These are phyloP conservation scores for Drosophila mauritiana DNA, from an alignment of 1,140 invertebrate genomes.

Conservation along the genomic window DNA sequence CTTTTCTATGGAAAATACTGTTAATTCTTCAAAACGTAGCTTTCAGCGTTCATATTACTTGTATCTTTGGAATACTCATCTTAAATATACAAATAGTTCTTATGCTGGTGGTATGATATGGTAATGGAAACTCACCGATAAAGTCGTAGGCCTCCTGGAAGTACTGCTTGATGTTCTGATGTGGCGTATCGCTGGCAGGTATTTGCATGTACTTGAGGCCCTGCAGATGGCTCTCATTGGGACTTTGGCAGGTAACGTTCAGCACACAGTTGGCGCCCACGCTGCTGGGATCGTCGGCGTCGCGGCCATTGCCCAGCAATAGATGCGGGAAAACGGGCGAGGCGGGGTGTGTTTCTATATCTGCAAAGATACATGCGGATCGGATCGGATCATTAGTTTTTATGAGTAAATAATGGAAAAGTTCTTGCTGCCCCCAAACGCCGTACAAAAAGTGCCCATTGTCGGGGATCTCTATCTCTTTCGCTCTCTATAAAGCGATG, in stretches of 20 bases:
- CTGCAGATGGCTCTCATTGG: conserved; percentile 88
- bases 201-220: conserved; percentile 93
- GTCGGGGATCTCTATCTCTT: conserved; percentile 30
- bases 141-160: conserved; percentile 96
- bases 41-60: too few relatives aligned
- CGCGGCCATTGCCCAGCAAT: conserved; percentile 93
- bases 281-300: conserved; percentile 90
- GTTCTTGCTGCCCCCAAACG: conserved; percentile 26
- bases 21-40: not conserved
- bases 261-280: conserved; percentile 92
- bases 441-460: conserved; percentile 47
- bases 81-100: too few relatives aligned
- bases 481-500: conserved; percentile 6
- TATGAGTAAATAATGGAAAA: conserved; percentile 57
- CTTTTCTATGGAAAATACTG: not conserved
- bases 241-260: conserved; percentile 93
- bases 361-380: conserved; percentile 74
- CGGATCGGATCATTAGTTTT: conserved; percentile 48
- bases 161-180: conserved; percentile 96
- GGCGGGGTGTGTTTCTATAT: conserved; percentile 91
- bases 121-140: conserved; percentile 89
- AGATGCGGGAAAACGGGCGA: conserved; percentile 94
- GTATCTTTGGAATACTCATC: too few relatives aligned
- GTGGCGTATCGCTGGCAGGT: conserved; percentile 93
- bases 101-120: too few relatives aligned